Percentiles rank a stretch among this genome's conserved stretches.
Evolutionary conservation across 2,797 vertebrate genomes (phyloP).

Genomic region (Pipistrellus pygmaeus): DNA sequence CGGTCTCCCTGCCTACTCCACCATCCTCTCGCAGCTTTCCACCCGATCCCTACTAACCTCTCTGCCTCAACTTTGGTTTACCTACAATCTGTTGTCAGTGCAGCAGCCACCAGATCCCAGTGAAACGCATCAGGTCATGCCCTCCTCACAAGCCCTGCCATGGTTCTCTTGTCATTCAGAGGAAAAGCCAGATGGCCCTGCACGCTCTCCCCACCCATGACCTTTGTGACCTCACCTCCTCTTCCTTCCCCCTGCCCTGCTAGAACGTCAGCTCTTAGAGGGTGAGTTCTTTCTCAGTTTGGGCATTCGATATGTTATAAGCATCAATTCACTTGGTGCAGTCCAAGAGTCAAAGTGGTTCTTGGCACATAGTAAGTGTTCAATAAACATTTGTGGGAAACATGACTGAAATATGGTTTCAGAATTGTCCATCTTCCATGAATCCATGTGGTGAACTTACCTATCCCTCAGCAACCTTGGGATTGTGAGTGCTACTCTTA

Average conservation of each 20-base stretch:
- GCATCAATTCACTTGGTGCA: too few relatives aligned
- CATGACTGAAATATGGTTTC: neutral
- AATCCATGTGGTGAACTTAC: constrained; percentile 3
- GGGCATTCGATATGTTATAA: neutral
- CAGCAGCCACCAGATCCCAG: neutral
- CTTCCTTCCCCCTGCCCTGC: neutral
- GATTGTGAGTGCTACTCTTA: neutral
- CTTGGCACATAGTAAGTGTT: neutral
- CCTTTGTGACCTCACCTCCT: too few relatives aligned
- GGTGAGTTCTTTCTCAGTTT: neutral
- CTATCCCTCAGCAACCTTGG: neutral
- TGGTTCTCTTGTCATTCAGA: neutral
- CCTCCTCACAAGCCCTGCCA: neutral
- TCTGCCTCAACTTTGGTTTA: neutral
- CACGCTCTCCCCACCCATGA: neutral
- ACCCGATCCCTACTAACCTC: neutral
- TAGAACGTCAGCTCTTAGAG: neutral
- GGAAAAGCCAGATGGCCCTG: neutral
- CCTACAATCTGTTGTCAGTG: neutral
- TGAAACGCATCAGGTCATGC: neutral
- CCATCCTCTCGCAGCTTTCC: neutral
- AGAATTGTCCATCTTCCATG: neutral
- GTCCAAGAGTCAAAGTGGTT: too few relatives aligned
- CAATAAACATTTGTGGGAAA: constrained; percentile 13
- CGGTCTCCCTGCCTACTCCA: neutral